Evolutionary conservation across 2,797 vertebrate species (phyloP), one percentile per base, ranked within the genome.

Genomic region (Paguma larvata): DNA sequence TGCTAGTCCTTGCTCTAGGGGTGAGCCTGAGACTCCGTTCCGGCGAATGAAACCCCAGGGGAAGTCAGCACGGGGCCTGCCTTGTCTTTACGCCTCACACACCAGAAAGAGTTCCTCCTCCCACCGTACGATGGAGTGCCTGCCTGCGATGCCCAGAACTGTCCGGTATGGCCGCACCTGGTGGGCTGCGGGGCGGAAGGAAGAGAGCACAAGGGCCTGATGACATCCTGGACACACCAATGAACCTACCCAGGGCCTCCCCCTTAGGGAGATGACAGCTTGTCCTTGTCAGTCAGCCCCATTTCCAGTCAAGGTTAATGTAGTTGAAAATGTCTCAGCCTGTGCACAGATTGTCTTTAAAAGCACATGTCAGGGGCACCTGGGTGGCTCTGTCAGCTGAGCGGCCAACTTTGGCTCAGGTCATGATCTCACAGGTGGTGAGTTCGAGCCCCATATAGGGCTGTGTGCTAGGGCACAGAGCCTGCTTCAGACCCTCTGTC

Each of bases 91-190:
- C 19, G n/a, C 32, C 41, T 59, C 53, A 14, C 0, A 3, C 3
- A 8, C 62, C 30, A 27, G 79, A 7, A 48, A n/a, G 87, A 59
- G 13, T 18, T 41, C 63, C 63, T 19, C 6, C 53, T 63, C 11
- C 73, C 11, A 21, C 32, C 2, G 3, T 46, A 13, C 2, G 0
- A 9, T 1, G 6, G 0, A 19, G 44, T 16, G 2, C 77, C 75
- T 34, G 23, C 23, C 11, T 2, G 1, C 0, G 0, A 14, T 19
- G 25, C 77, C 65, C 48, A 46, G 68, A 7, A 2, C 30, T 56
- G 23, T 23, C 3, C 4, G 15, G 27, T 23, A 0, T 3, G 3
- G 78, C 14, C 0, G 0, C 56, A 11, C 16, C 0, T 80, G 8
- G 27, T 83, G 59, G 63, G 18, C 13, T 1, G 10, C 34, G 46